Percentiles rank a stretch among this genome's conserved stretches.
Conservation (phyloP, 2,888 invertebrate genomes). For the Anarsia innoxiella region DNA sequence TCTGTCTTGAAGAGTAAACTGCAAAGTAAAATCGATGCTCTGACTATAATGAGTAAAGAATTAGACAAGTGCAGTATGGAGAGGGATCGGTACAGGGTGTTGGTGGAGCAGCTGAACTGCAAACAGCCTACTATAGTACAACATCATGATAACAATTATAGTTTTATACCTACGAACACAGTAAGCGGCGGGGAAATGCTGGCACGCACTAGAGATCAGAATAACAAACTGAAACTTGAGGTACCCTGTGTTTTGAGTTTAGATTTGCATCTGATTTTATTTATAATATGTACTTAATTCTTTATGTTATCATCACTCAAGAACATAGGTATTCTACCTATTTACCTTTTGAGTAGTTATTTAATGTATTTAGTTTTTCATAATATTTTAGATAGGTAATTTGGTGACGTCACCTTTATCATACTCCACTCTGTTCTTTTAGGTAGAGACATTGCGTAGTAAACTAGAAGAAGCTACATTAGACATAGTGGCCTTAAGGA, state of each 20-base stretch:
- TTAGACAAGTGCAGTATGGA: constrained; percentile 86
- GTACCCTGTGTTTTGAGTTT: constrained; percentile 28
- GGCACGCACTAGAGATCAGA: constrained; percentile 75
- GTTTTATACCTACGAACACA: constrained; percentile 53
- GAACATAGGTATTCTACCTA: too few relatives aligned
- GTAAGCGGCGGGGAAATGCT: constrained; percentile 75
- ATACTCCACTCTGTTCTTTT: too few relatives aligned
- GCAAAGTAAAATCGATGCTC: constrained; percentile 87
- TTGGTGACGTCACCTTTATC: too few relatives aligned
- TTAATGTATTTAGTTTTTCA: too few relatives aligned
- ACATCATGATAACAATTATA: constrained; percentile 30
- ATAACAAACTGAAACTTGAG: constrained; percentile 72
- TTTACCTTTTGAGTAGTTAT: too few relatives aligned
- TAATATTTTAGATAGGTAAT: too few relatives aligned
- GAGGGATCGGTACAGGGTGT: constrained; percentile 85
- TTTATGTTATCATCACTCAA: too few relatives aligned
- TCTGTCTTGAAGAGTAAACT: constrained; percentile 81
- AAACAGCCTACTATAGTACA: constrained; percentile 32
- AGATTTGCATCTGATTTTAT: too few relatives aligned
- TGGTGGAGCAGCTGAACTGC: constrained; percentile 85
- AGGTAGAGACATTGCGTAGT: constrained; percentile 81
- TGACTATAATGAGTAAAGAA: constrained; percentile 85
- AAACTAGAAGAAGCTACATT: constrained; percentile 81
- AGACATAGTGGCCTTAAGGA: constrained; percentile 80
- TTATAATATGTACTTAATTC: too few relatives aligned